Evolutionary conservation across 2,113 vertebrate genomes (phyloP).

Genomic region (Strix uralensis): DNA sequence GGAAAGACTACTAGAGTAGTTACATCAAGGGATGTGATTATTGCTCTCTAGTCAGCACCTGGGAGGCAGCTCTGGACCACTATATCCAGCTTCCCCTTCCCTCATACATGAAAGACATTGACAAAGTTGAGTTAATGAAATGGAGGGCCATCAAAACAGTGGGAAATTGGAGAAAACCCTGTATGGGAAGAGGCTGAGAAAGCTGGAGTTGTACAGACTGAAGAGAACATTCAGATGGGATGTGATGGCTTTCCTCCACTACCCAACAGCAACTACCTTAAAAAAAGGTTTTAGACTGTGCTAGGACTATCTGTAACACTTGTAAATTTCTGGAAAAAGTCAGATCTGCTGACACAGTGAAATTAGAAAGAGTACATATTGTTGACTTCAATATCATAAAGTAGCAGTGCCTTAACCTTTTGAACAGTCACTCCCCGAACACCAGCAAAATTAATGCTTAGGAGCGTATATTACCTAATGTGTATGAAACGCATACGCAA

Average conservation of each 20-base stretch:
- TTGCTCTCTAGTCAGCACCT: not conserved
- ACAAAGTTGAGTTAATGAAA: not conserved
- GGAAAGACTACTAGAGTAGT: not conserved
- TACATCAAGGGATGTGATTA: not conserved
- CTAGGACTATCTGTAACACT: not conserved
- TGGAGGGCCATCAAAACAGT: not conserved
- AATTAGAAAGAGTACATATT: not conserved
- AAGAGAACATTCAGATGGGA: fast-evolving
- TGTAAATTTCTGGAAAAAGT: not conserved
- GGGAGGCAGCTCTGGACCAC: not conserved
- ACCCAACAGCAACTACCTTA: not conserved
- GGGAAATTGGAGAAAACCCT: fast-evolving
- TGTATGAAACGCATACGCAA: not conserved
- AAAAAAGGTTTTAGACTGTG: not conserved
- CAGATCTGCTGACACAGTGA: not conserved
- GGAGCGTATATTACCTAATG: not conserved
- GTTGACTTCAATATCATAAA: not conserved
- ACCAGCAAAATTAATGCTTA: not conserved
- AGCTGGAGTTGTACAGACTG: not conserved
- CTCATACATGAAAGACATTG: fast-evolving
- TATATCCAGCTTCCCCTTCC: not conserved
- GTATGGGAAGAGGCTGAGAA: not conserved
- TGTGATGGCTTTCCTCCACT: not conserved
- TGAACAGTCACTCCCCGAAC: not conserved
- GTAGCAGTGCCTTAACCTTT: not conserved